Evolutionary conservation across 2,888 invertebrate species (phyloP).

Genomic region (Hydrotaea diabolus): DNA sequence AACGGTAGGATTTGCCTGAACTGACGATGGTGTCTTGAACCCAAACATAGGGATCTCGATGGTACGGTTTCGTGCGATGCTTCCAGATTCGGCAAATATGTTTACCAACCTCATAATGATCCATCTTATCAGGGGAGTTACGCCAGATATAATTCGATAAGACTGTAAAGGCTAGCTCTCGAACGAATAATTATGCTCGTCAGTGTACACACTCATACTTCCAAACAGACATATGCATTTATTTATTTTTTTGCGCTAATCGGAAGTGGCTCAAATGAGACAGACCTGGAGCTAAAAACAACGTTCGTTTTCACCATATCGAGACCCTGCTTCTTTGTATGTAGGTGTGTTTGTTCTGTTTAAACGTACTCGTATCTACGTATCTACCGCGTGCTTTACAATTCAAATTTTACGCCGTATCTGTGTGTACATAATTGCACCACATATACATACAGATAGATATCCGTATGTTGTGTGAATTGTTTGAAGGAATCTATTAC

Average conservation of each 20-base stretch:
- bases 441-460: neutral
- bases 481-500: neutral
- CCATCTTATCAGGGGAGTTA: no score
- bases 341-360: neutral
- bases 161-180: no score
- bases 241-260: constrained; percentile 34
- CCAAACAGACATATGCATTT: neutral
- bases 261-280: constrained; percentile 45
- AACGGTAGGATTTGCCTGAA: no score
- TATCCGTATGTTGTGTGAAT: neutral
- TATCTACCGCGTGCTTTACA: constrained; percentile 20
- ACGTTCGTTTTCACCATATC: neutral
- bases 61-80: no score
- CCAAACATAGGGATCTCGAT: no score
- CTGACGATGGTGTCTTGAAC: no score
- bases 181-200: neutral
- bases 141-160: no score
- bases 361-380: neutral
- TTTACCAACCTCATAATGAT: no score
- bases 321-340: neutral
- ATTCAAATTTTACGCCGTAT: constrained; percentile 31
- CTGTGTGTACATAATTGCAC: neutral
- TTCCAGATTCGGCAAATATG: no score
- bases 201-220: neutral
- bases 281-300: constrained; percentile 22